Conservation (phyloP, 2,888 invertebrate genomes). For the Tachina grossa region DNA sequence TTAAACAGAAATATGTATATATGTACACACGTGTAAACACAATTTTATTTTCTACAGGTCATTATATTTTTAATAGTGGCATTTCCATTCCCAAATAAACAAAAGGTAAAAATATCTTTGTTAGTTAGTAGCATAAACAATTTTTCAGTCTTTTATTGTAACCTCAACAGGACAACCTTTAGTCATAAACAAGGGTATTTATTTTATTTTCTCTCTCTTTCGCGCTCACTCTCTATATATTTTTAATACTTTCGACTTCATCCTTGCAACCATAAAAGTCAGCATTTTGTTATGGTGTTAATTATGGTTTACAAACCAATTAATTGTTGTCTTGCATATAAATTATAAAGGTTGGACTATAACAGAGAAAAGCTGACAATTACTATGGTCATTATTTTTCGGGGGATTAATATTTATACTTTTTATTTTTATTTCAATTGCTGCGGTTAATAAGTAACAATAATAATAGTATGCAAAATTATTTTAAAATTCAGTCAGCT, state of each 20-base stretch:
- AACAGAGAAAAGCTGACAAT: constrained; percentile 27
- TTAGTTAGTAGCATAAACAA: constrained; percentile 9
- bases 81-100: constrained; percentile 20
- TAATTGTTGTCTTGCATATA: constrained; percentile 57
- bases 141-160: constrained; percentile 1
- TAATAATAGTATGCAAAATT: too few species aligned
- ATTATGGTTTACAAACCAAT: constrained; percentile 66
- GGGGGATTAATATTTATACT: constrained; percentile 16
- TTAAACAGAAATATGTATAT: too few species aligned
- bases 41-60: constrained; percentile 44
- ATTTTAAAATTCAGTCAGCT: background rate
- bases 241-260: constrained; percentile 1
- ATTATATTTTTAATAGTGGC: constrained; percentile 59
- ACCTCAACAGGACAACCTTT: constrained; percentile 10
- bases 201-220: background rate
- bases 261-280: constrained; percentile 56
- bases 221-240: background rate
- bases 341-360: constrained; percentile 43
- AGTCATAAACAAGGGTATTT: constrained; percentile 36
- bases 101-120: constrained; percentile 46
- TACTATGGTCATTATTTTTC: constrained; percentile 34
- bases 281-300: constrained; percentile 67
- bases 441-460: background rate
- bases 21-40: background rate
- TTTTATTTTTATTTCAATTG: constrained; percentile 22